These are phyloP conservation scores for Sparus aurata DNA, from an alignment of 2,797 vertebrate genomes.

Conservation along the genomic window DNA sequence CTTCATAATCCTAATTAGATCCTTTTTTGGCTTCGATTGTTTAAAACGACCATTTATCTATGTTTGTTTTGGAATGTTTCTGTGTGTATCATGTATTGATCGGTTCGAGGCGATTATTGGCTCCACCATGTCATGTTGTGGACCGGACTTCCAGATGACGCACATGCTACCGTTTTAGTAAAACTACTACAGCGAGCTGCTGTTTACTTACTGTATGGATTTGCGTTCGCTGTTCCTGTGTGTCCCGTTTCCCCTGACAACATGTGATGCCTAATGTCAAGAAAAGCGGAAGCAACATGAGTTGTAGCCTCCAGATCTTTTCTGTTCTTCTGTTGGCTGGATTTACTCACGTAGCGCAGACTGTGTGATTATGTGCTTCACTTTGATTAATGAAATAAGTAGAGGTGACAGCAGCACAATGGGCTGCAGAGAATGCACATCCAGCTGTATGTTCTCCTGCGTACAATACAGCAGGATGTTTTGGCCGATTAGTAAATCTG, in stretches of 20 bases:
- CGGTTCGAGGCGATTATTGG: neutral
- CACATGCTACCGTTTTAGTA: constrained; percentile 9
- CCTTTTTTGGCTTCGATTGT: too few species aligned
- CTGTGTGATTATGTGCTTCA: neutral
- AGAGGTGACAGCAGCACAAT: neutral
- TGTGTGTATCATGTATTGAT: neutral
- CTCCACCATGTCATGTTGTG: neutral
- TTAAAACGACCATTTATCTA: too few species aligned
- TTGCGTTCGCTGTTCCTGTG: constrained; percentile 12
- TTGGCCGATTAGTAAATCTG: neutral
- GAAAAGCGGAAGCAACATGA: neutral
- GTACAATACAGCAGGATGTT: neutral
- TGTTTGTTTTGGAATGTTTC: too few species aligned
- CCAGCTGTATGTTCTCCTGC: too few species aligned
- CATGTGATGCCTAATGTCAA: neutral
- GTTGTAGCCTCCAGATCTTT: neutral
- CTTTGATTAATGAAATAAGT: neutral
- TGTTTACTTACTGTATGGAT: constrained; percentile 63
- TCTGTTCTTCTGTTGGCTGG: neutral
- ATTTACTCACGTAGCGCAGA: neutral
- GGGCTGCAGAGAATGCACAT: neutral
- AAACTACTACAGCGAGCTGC: neutral
- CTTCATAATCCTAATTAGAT: too few species aligned
- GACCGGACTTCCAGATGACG: constrained; percentile 43
- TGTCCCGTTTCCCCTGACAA: neutral